Evolutionary conservation across 2,113 vertebrate genomes (phyloP).

Genomic region (Turnix velox): DNA sequence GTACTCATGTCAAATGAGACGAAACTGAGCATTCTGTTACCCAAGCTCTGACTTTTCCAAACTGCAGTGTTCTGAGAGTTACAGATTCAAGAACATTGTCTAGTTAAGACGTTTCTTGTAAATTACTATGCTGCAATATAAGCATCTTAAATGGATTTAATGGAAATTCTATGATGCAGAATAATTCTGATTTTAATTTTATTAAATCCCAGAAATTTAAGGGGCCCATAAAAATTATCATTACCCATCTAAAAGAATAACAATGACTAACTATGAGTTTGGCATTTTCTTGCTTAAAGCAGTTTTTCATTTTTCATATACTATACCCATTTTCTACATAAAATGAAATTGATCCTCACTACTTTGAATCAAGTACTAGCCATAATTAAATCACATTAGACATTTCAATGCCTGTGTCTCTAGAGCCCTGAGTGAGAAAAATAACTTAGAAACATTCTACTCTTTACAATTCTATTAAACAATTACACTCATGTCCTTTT

Average conservation of each 20-base stretch:
- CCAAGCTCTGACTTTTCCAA: background rate
- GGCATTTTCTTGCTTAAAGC: background rate
- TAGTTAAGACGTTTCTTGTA: background rate
- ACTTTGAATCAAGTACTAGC: background rate
- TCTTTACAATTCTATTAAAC: too few relatives aligned
- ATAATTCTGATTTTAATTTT: background rate
- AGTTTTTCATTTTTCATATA: conserved; percentile 6
- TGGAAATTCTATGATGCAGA: background rate
- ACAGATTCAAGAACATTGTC: background rate
- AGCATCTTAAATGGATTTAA: background rate
- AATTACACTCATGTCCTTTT: background rate
- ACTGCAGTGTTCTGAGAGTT: background rate
- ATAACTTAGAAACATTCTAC: conserved; percentile 12
- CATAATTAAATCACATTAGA: conserved; percentile 8
- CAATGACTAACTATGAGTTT: background rate
- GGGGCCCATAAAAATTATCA: background rate
- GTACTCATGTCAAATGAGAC: background rate
- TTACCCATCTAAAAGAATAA: background rate
- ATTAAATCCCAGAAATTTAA: background rate
- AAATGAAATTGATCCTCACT: conserved; percentile 9
- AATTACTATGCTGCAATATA: background rate
- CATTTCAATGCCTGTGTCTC: conserved; percentile 13
- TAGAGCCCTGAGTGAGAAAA: background rate
- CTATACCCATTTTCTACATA: background rate
- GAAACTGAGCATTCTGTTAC: background rate